These are phyloP conservation scores for Clarias batrachus DNA, from an alignment of 2,113 vertebrate species.

Conservation along the genomic window DNA sequence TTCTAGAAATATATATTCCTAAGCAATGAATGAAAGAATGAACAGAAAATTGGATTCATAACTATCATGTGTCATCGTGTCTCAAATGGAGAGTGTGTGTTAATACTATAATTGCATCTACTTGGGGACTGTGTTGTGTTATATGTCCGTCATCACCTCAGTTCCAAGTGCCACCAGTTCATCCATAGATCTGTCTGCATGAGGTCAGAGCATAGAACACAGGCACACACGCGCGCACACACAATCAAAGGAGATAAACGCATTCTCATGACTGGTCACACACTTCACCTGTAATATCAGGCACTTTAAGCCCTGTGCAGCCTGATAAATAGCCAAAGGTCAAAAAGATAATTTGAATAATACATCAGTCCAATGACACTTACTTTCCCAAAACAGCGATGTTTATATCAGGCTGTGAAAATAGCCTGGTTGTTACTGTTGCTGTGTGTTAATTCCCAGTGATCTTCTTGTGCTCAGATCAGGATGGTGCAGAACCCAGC, in stretches of 20 bases:
- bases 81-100: not conserved
- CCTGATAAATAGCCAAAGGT: slow-evolving; percentile 38
- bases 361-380: slow-evolving; percentile 29
- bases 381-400: slow-evolving; percentile 1
- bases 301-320: slow-evolving; percentile 32
- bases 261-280: slow-evolving; percentile 28
- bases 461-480: slow-evolving; percentile 72
- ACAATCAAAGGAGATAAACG: slow-evolving; percentile 42
- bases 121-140: slow-evolving; percentile 28
- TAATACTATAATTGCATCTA: slow-evolving; percentile 22
- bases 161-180: slow-evolving; percentile 20
- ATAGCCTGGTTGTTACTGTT: slow-evolving; percentile 6
- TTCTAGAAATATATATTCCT: not conserved
- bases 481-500: slow-evolving; percentile 90
- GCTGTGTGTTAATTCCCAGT: not conserved
- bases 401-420: slow-evolving; percentile 32
- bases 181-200: slow-evolving; percentile 26
- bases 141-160: slow-evolving; percentile 41
- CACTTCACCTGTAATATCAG: slow-evolving; percentile 44
- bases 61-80: not conserved
- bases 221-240: slow-evolving; percentile 14
- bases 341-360: slow-evolving; percentile 39
- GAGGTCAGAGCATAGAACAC: slow-evolving; percentile 39
- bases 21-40: not conserved
- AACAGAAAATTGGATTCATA: not conserved